Evolutionary conservation across 37 sponge, comb jelly and placozoan species (phyloP).

Genomic region (Spongilla lacustris): DNA sequence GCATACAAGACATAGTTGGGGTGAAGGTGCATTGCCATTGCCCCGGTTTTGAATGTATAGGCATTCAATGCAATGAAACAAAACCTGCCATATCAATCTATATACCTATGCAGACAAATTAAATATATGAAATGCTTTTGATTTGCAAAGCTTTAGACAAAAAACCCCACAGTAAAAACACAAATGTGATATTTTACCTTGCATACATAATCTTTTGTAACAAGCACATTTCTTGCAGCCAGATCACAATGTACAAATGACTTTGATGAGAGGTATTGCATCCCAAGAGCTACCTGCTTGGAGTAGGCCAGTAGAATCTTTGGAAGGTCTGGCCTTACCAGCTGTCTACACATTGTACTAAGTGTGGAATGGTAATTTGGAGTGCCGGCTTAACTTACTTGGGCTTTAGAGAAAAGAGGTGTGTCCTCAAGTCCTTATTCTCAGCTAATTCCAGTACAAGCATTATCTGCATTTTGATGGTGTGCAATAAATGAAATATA

Average conservation of each 20-base stretch:
- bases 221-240: slow-evolving; percentile 66
- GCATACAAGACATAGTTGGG: too few species aligned
- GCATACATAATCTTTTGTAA: slow-evolving; percentile 39
- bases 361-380: background rate
- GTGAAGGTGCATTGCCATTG: too few species aligned
- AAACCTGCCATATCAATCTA: too few species aligned
- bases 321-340: background rate
- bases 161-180: too few species aligned
- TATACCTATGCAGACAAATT: too few species aligned
- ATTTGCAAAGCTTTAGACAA: too few species aligned
- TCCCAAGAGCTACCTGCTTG: slow-evolving; percentile 54
- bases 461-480: background rate
- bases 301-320: background rate
- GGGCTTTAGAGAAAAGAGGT: background rate
- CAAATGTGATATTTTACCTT: slow-evolving; percentile 45
- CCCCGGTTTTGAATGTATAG: too few species aligned
- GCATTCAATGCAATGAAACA: too few species aligned
- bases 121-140: too few species aligned
- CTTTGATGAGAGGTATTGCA: slow-evolving; percentile 60
- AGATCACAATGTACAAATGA: slow-evolving; percentile 68
- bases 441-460: slow-evolving; percentile 45
- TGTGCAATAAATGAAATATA: slow-evolving; percentile 77
- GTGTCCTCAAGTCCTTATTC: slow-evolving; percentile 59
- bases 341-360: background rate
- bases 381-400: background rate